These are phyloP conservation scores for Latheticus oryzae DNA, from an alignment of 2,888 invertebrate genomes.

Conservation along the genomic window DNA sequence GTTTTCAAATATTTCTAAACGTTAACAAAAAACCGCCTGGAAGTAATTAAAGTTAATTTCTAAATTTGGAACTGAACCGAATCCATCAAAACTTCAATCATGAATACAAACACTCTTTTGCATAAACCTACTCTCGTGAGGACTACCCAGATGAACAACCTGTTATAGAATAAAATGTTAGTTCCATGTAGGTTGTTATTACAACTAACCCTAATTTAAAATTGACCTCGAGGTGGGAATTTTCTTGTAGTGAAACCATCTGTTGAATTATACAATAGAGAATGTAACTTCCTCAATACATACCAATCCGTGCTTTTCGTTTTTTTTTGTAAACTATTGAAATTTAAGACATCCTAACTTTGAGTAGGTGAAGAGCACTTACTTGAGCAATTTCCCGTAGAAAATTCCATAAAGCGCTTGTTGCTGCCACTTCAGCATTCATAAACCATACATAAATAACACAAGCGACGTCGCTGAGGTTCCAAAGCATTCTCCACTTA, in stretches of 20 bases:
- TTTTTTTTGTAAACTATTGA: too few relatives aligned
- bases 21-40: too few relatives aligned
- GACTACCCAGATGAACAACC: background rate
- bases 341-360: too few relatives aligned
- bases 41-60: too few relatives aligned
- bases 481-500: constrained; percentile 2
- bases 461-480: background rate
- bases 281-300: constrained; percentile 2
- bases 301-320: background rate
- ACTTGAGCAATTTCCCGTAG: too few relatives aligned
- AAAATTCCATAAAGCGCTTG: constrained; percentile 8
- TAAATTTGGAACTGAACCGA: too few relatives aligned
- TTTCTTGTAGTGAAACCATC: constrained; percentile 17
- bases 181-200: constrained; percentile 24
- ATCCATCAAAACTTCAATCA: constrained; percentile 6
- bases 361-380: too few relatives aligned
- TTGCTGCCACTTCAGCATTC: background rate
- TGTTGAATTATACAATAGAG: constrained; percentile 18
- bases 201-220: constrained; percentile 19
- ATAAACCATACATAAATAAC: constrained; percentile 5
- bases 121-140: constrained; percentile 1
- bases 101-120: constrained; percentile 8
- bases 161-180: constrained; percentile 19
- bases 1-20: too few relatives aligned
- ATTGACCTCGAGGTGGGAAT: constrained; percentile 24